These are phyloP conservation scores for Phoxinus dragarum DNA, from an alignment of 2,797 vertebrate genomes.

Conservation along the genomic window DNA sequence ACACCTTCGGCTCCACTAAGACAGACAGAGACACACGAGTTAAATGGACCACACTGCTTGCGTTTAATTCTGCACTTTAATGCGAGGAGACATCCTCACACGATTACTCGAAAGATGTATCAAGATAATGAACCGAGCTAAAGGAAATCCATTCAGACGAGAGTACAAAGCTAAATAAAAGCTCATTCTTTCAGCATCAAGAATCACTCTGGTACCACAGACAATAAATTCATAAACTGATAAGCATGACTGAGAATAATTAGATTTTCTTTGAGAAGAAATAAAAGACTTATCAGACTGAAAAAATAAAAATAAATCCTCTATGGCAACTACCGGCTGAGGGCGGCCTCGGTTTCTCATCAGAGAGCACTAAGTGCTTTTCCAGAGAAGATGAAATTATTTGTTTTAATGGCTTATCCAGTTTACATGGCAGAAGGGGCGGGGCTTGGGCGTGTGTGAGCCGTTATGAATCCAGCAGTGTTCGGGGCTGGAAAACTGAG, in stretches of 20 bases:
- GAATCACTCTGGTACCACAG: slow-evolving; percentile 29
- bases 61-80: slow-evolving; percentile 19
- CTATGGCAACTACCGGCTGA: slow-evolving; percentile 9
- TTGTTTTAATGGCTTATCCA: slow-evolving; percentile 47
- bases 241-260: slow-evolving; percentile 36
- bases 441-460: not conserved
- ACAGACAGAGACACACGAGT: not conserved
- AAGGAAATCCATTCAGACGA: slow-evolving; percentile 17
- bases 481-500: slow-evolving; percentile 36
- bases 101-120: slow-evolving; percentile 12
- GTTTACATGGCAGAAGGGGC: slow-evolving; percentile 30
- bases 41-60: slow-evolving; percentile 14
- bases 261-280: slow-evolving; percentile 31
- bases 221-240: slow-evolving; percentile 48
- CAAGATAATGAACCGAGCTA: slow-evolving; percentile 26
- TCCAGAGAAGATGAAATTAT: slow-evolving; percentile 48
- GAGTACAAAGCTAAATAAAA: slow-evolving; percentile 44
- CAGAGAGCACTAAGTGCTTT: slow-evolving; percentile 49
- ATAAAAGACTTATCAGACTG: not conserved
- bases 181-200: not conserved
- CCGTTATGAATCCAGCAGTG: slow-evolving; percentile 39
- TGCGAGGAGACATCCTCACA: not conserved
- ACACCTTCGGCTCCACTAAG: slow-evolving; percentile 94
- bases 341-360: slow-evolving; percentile 40
- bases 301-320: not conserved